Conservation (phyloP, 1,140 invertebrate species). For the Drosophila tristis region DNA sequence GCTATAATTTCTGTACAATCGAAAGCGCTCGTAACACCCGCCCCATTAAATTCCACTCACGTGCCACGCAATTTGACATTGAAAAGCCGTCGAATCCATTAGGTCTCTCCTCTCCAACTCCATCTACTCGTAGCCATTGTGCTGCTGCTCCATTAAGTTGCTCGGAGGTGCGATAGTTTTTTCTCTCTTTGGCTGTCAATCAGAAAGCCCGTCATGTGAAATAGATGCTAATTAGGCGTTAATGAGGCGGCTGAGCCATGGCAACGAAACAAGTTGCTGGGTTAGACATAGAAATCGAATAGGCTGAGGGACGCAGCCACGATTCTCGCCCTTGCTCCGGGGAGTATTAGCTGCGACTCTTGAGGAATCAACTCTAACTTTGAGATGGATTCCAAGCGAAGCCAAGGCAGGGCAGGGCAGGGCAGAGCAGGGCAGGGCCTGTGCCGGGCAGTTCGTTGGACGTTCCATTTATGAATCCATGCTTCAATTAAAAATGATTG, state of each 20-base stretch:
- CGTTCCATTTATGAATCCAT: conserved; percentile 41
- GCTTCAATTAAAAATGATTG: conserved; percentile 76
- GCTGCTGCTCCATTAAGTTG: conserved; percentile 18
- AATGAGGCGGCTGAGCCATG: conserved; percentile 51
- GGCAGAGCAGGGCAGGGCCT: conserved; percentile 6
- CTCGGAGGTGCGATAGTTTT: conserved; percentile 22
- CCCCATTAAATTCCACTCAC: conserved; percentile 5
- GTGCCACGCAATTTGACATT: background rate
- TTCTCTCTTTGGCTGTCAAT: conserved; percentile 40
- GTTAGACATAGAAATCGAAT: no score
- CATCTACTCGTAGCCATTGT: conserved; percentile 3
- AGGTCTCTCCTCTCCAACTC: background rate
- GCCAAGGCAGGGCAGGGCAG: conserved; percentile 26
- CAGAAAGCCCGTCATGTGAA: conserved; percentile 60
- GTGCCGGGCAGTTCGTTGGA: conserved; percentile 44
- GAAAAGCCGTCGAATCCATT: conserved; percentile 11
- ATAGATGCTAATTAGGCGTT: conserved; percentile 72
- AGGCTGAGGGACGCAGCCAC: background rate
- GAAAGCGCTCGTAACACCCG: background rate
- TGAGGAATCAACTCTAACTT: no score
- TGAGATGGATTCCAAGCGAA: no score
- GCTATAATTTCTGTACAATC: background rate
- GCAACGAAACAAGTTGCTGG: conserved; percentile 9
- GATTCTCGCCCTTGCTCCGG: conserved; percentile 3
- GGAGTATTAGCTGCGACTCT: background rate